Evolutionary conservation across 2,888 invertebrate genomes (phyloP), one percentile per base, ranked within the genome.

Genomic region (Empis stercorea): DNA sequence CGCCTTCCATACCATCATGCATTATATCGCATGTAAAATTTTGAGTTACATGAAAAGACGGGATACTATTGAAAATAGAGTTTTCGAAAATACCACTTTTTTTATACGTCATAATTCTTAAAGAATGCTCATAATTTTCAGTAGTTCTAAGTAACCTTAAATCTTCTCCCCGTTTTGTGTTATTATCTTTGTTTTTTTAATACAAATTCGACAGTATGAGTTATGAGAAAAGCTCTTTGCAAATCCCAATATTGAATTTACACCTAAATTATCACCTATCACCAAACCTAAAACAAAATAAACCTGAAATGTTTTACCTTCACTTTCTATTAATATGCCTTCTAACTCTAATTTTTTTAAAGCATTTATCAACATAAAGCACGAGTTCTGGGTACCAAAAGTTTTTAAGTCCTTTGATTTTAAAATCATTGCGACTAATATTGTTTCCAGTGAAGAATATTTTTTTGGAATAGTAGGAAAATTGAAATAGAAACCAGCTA

Each of bases 1-100:
- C 39, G 14, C 47, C 48, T 44, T 50, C 50, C 20, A 48, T 48
- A 36, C 48, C 10, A 20, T 50, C 50, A 17, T 50, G 50, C 50
- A 48, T 50, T 4, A 50, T 41, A 37, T 48, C 47, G 6, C 27
- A 47, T n/a, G 42, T 20, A 20, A 45, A 43, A 39, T 47, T 45
- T 14, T 47, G 38, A n/a, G 41, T 37, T 1, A 45, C 45, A n/a
- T 49, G 43, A 45, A 47, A 49, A 13, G 37, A 45, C 30, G 20
- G n/a, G 37, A 47, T 45, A 7, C 17, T 17, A 43, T 49, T 45
- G 11, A 50, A 50, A 37, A 50, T 39, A 13, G 42, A 30, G 9
- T 11, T 14, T 43, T 47, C 42, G 30, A 41, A 42, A 17, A 49
- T 41, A 10, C 47, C 47, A 16, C 45, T 47, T 11, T 15, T 6